Conservation (phyloP, 2,888 invertebrate genomes). For the Ormyrus labotus region DNA sequence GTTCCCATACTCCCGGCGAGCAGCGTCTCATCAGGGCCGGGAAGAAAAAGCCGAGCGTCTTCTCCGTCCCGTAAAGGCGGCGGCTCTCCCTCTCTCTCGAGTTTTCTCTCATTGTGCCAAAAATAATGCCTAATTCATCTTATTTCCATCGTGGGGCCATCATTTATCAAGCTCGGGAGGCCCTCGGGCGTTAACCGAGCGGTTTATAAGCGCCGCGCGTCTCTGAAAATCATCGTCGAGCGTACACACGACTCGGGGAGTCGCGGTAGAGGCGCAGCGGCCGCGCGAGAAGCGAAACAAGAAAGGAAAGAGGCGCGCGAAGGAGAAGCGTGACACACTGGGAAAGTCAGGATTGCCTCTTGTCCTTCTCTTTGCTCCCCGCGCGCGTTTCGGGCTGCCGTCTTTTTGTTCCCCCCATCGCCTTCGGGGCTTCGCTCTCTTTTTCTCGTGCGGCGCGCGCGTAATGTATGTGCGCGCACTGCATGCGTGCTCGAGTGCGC, state of each 20-base stretch:
- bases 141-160: slow-evolving; percentile 28
- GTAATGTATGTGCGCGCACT: slow-evolving; percentile 42
- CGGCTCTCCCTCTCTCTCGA: slow-evolving; percentile 4
- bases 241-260: neutral
- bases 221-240: slow-evolving; percentile 42
- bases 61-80: neutral
- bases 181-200: slow-evolving; percentile 43
- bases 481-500: slow-evolving; percentile 47
- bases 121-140: slow-evolving; percentile 53
- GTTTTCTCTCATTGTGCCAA: slow-evolving; percentile 50
- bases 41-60: neutral
- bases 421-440: slow-evolving; percentile 22
- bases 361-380: neutral
- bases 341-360: slow-evolving; percentile 63
- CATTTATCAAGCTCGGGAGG: slow-evolving; percentile 51
- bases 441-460: slow-evolving; percentile 8
- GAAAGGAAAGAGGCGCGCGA: slow-evolving; percentile 21
- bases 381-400: neutral
- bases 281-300: neutral
- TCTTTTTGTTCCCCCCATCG: no score
- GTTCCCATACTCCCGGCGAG: no score
- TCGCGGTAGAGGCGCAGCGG: neutral
- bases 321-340: slow-evolving; percentile 65
- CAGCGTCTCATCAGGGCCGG: no score
- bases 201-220: slow-evolving; percentile 5